A percentile compares a stretch with the other conserved stretches of the same genome.
Conservation (phyloP, 2,113 vertebrate genomes). For the Muntiacus reevesi region DNA sequence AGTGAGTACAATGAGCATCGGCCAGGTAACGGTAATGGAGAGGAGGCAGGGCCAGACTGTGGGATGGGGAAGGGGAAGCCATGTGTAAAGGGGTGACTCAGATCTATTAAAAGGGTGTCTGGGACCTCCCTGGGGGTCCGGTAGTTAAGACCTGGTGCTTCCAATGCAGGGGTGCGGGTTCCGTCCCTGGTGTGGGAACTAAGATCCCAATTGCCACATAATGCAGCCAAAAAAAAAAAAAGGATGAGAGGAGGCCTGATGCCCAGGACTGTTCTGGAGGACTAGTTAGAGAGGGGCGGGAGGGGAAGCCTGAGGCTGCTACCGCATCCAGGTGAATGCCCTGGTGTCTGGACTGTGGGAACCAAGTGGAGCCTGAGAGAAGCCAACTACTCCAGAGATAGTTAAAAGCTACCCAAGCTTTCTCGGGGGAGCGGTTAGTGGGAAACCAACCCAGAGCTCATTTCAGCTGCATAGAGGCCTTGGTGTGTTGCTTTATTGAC, state of each 20-base stretch:
- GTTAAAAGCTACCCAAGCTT: background rate
- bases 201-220: background rate
- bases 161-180: background rate
- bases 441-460: slow-evolving; percentile 4
- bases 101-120: background rate
- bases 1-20: background rate
- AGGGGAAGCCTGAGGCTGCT: background rate
- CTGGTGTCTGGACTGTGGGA: background rate
- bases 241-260: background rate
- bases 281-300: rapidly evolving
- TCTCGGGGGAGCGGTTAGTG: slow-evolving; percentile 11
- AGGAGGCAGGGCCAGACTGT: background rate
- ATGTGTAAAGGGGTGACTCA: background rate
- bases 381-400: rapidly evolving
- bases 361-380: background rate
- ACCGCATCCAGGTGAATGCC: rapidly evolving
- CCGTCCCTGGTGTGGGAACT: background rate
- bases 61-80: background rate
- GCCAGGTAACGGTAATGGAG: background rate
- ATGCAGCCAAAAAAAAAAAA: background rate
- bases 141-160: background rate
- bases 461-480: background rate
- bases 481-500: background rate
- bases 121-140: background rate
- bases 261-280: background rate